phyloP scores from a whole-genome alignment of 2,113 vertebrate genomes.

The Melanerpes aurifrons region DNA sequence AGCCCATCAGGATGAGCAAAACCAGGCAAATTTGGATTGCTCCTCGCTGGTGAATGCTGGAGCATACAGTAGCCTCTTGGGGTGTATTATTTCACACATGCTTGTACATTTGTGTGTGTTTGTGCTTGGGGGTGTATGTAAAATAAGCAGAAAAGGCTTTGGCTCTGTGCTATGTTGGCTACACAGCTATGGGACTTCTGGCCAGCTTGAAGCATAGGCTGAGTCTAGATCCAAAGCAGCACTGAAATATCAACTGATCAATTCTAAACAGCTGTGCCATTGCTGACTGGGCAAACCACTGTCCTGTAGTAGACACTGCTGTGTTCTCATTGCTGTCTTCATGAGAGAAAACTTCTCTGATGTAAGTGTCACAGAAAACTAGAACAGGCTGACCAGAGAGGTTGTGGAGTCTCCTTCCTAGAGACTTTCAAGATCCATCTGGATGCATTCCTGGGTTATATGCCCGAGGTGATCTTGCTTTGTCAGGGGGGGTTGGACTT shows the following conservation, averaged over 20 bases:
- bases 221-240: neutral
- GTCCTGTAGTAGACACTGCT: too few relatives aligned
- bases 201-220: neutral
- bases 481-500: too few relatives aligned
- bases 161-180: neutral
- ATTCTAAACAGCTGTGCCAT: neutral
- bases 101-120: neutral
- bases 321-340: neutral
- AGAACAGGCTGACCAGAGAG: too few relatives aligned
- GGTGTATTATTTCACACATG: neutral
- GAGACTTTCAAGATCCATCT: too few relatives aligned
- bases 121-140: neutral
- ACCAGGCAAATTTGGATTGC: neutral
- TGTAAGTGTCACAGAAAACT: too few relatives aligned
- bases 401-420: too few relatives aligned
- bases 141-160: constrained; percentile 15
- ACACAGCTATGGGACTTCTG: rapidly evolving
- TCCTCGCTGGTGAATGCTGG: neutral
- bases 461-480: too few relatives aligned
- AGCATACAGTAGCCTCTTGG: neutral
- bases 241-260: neutral
- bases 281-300: neutral
- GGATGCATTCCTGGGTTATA: too few relatives aligned
- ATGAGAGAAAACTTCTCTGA: too few relatives aligned
- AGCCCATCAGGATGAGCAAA: neutral